Conservation (phyloP, 2,888 invertebrate species). For the Mythimna ferrago region DNA sequence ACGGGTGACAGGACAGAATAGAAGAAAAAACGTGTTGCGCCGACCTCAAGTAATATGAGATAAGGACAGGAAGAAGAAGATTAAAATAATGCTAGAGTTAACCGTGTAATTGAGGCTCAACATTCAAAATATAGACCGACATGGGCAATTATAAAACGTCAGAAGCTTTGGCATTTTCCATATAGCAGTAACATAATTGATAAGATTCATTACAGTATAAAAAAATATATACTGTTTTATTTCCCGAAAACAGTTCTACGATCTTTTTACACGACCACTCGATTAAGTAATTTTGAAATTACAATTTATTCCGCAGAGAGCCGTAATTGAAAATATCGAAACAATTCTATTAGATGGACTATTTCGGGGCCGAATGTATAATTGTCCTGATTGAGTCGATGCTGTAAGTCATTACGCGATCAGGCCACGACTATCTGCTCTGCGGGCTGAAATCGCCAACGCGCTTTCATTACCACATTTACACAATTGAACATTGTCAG, state of each 20-base stretch:
- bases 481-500: conserved; percentile 86
- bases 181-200: not conserved
- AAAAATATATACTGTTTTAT: not conserved
- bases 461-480: conserved; percentile 83
- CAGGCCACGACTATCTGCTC: conserved; percentile 67
- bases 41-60: too few relatives aligned
- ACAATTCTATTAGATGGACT: conserved; percentile 41
- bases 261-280: not conserved
- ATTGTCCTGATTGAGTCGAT: conserved; percentile 63
- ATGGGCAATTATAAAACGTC: too few relatives aligned
- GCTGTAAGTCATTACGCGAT: conserved; percentile 69
- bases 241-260: not conserved
- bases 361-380: conserved; percentile 52
- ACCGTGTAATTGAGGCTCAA: not conserved
- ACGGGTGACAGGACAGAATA: too few relatives aligned
- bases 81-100: not conserved
- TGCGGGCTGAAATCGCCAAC: conserved; percentile 72
- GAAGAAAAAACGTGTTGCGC: too few relatives aligned
- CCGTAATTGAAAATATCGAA: conserved; percentile 55
- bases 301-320: conserved; percentile 31
- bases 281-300: conserved; percentile 22
- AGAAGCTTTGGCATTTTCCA: not conserved
- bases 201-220: not conserved
- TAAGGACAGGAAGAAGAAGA: not conserved
- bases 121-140: too few relatives aligned